phyloP scores from a whole-genome alignment of 2,113 vertebrate genomes.

The Sorex fumeus region DNA sequence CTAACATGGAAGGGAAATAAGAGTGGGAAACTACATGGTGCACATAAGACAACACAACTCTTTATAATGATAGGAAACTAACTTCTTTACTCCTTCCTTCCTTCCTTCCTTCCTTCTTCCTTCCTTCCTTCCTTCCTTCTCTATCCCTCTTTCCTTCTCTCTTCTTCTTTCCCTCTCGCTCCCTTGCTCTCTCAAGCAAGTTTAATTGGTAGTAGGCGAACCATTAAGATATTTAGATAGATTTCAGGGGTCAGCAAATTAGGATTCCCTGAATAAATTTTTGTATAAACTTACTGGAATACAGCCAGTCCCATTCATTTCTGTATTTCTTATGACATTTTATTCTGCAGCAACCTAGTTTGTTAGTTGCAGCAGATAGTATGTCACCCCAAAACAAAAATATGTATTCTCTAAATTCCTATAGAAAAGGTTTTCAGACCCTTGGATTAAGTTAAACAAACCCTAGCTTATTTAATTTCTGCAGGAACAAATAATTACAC shows the following conservation, averaged over 20 bases:
- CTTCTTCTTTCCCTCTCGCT: neutral
- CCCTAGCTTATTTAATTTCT: conserved; percentile 27
- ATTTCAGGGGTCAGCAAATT: conserved; percentile 17
- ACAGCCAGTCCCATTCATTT: neutral
- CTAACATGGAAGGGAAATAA: neutral
- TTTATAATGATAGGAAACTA: neutral
- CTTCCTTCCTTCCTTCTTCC: no score
- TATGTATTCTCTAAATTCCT: neutral
- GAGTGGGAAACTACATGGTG: neutral
- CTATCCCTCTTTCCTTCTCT: no score
- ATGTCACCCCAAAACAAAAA: neutral
- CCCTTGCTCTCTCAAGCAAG: conserved; percentile 28
- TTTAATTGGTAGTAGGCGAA: neutral
- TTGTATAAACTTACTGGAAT: conserved; percentile 48
- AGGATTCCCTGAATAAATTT: neutral
- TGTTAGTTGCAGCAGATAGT: neutral
- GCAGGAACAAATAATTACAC: neutral
- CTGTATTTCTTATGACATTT: conserved; percentile 15
- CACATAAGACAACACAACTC: neutral
- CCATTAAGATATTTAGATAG: conserved; percentile 38
- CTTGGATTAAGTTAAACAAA: conserved; percentile 36
- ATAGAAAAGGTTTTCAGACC: neutral
- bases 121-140: no score
- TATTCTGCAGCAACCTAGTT: neutral
- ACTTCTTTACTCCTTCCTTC: no score